phyloP scores from a whole-genome alignment of 2,113 vertebrate genomes.

The Paracyprichromis sp. region DNA sequence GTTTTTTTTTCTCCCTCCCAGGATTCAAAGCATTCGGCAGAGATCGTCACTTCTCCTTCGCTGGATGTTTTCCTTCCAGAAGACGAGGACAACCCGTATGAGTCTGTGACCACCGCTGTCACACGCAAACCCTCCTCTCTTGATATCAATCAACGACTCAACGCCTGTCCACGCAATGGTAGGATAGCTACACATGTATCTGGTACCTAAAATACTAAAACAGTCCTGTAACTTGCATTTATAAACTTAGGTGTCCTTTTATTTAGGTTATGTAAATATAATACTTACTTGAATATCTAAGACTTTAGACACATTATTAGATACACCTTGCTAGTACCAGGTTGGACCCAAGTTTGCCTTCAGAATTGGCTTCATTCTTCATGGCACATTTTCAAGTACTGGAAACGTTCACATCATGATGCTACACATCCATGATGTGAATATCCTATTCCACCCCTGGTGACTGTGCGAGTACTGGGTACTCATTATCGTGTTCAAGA shows the following conservation, averaged over 20 bases:
- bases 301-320: neutral
- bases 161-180: constrained; percentile 79
- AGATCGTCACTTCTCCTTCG: constrained; percentile 80
- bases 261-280: neutral
- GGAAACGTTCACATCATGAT: neutral
- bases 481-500: neutral
- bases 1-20: constrained; percentile 22
- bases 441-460: neutral
- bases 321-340: neutral
- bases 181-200: constrained; percentile 26
- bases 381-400: neutral
- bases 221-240: neutral
- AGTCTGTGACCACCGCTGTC: constrained; percentile 83
- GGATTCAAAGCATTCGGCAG: constrained; percentile 80
- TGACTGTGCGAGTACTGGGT: neutral
- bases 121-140: constrained; percentile 93
- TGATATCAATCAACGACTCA: constrained; percentile 80
- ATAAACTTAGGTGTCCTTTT: neutral
- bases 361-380: neutral
- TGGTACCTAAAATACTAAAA: neutral
- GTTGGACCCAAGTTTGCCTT: neutral
- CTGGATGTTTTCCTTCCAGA: constrained; percentile 84
- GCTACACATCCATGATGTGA: neutral
- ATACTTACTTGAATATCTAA: neutral
- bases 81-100: constrained; percentile 86